Conservation (phyloP, 1,140 invertebrate species). For the Eciton burchellii region DNA sequence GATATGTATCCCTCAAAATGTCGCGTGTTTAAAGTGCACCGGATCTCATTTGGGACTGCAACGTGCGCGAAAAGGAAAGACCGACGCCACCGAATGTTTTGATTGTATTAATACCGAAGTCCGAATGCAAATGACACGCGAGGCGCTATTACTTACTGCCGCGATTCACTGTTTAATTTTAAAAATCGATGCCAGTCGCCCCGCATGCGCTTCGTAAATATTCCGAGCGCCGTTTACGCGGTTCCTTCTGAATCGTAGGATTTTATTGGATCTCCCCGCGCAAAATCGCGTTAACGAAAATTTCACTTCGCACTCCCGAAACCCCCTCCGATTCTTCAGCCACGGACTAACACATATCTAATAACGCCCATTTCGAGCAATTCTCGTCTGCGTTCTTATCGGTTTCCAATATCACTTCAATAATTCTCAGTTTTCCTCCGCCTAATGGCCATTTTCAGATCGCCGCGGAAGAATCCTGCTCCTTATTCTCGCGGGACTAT, state of each 20-base stretch:
- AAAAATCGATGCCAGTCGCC: slow-evolving; percentile 41
- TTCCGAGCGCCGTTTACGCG: slow-evolving; percentile 12
- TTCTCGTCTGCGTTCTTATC: slow-evolving; percentile 72
- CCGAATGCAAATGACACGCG: not conserved
- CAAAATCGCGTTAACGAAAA: slow-evolving; percentile 51
- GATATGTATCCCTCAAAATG: not conserved
- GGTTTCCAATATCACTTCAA: slow-evolving; percentile 74
- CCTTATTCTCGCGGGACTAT: not conserved
- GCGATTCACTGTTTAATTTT: not conserved
- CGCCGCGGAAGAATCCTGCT: slow-evolving; percentile 39
- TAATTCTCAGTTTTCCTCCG: slow-evolving; percentile 62
- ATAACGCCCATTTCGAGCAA: slow-evolving; percentile 63
- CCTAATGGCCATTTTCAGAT: slow-evolving; percentile 62
- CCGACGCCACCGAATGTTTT: not conserved
- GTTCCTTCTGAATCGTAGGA: slow-evolving; percentile 26
- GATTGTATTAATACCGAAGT: not conserved
- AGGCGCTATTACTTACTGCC: slow-evolving; percentile 8
- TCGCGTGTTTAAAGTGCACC: not conserved
- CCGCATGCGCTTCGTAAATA: slow-evolving; percentile 28
- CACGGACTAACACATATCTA: slow-evolving; percentile 69
- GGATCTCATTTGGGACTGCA: not conserved
- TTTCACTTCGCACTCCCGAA: slow-evolving; percentile 54
- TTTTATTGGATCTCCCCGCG: slow-evolving; percentile 68
- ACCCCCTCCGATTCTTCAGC: slow-evolving; percentile 7
- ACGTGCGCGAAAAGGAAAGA: not conserved